Evolutionary conservation across 1,140 invertebrate species (phyloP).

Genomic region (Pseudachorutes palmiensis): DNA sequence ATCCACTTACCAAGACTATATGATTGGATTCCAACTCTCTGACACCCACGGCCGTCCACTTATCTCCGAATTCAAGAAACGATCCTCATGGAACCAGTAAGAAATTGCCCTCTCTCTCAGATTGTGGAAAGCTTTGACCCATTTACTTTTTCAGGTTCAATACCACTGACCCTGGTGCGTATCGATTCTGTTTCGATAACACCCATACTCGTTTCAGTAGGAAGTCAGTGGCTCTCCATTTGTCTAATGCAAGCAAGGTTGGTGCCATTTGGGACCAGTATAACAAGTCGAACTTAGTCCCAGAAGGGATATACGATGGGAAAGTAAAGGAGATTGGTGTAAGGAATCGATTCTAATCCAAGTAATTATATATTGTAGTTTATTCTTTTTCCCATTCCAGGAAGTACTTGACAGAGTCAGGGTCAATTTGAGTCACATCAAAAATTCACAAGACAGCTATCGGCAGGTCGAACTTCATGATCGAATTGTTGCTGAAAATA

Average conservation of each 20-base stretch:
- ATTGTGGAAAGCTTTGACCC: not conserved
- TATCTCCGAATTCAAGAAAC: constrained; percentile 15
- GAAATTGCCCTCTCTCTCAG: not conserved
- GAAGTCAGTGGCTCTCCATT: constrained; percentile 73
- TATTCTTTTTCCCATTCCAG: too few species aligned
- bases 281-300: constrained; percentile 43
- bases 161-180: constrained; percentile 54
- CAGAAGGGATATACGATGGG: constrained; percentile 53
- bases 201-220: constrained; percentile 64
- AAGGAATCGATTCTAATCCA: constrained; percentile 22
- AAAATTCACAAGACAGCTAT: constrained; percentile 61
- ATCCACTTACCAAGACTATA: not conserved
- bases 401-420: constrained; percentile 52
- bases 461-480: constrained; percentile 66
- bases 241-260: constrained; percentile 56
- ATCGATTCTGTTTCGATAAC: constrained; percentile 75
- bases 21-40: constrained; percentile 17
- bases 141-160: constrained; percentile 17
- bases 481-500: constrained; percentile 65
- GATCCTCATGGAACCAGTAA: constrained; percentile 8
- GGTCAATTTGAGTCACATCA: constrained; percentile 54
- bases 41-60: constrained; percentile 15
- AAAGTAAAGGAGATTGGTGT: constrained; percentile 57
- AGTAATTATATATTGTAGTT: not conserved
- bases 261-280: constrained; percentile 38